phyloP scores from a whole-genome alignment of 1,140 invertebrate genomes.

The Papilio polytes region DNA sequence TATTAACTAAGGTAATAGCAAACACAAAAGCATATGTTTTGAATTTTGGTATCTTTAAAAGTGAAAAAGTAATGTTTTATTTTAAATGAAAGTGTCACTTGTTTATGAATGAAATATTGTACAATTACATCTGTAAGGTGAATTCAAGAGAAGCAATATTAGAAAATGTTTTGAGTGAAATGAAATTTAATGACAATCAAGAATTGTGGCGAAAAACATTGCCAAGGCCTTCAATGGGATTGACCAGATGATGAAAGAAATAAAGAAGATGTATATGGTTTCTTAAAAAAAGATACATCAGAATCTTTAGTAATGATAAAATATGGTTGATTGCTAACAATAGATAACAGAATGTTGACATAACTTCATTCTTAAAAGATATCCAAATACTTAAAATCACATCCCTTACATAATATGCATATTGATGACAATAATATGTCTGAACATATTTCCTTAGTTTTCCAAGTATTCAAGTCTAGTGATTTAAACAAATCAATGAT shows the following conservation, averaged over 20 bases:
- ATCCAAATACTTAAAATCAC: too few relatives aligned
- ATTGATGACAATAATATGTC: too few relatives aligned
- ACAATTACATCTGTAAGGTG: neutral
- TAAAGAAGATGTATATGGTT: neutral
- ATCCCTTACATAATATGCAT: too few relatives aligned
- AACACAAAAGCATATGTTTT: constrained; percentile 13
- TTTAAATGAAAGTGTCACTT: neutral
- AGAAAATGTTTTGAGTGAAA: neutral
- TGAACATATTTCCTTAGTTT: neutral
- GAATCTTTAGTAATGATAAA: too few relatives aligned
- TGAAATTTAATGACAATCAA: neutral
- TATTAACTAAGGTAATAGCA: neutral
- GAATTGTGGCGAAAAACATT: neutral
- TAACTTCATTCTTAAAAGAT: too few relatives aligned
- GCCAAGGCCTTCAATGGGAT: neutral
- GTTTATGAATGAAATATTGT: neutral
- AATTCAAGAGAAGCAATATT: neutral
- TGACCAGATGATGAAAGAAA: neutral
- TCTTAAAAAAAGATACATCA: neutral
- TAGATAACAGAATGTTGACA: too few relatives aligned
- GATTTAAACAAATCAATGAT: neutral
- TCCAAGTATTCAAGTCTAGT: neutral
- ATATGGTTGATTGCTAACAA: too few relatives aligned
- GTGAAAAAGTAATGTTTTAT: neutral
- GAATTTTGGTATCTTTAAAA: neutral